Evolutionary conservation across 2,888 invertebrate genomes (phyloP), one percentile per base, ranked within the genome.

Genomic region (Heteropelma amictum): DNA sequence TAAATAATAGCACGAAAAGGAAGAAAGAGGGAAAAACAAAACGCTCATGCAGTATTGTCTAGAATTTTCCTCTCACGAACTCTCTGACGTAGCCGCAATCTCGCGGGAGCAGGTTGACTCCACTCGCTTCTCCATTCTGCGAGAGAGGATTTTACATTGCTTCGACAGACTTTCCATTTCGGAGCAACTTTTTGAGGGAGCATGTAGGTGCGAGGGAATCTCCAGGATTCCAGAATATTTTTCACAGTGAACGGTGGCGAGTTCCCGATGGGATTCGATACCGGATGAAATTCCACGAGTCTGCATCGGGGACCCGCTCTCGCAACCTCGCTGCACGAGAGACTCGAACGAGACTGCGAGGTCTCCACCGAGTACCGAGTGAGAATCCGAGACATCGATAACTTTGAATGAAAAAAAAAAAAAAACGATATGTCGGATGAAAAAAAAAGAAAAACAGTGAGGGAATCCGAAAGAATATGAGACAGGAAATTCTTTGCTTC

Each of bases 21-120:
- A 26, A 28, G 19, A 38, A 49, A 56, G 49, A 61, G 6, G 17
- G 26, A 54, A 54, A 45, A 38, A 33, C 7, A n/a, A 26, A 35
- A 61, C 33, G 40, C n/a, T n/a, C n/a, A 47, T 64, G 35, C 30
- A 26, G 26, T 33, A 51, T 53, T 14, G 35, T 58, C 45, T 28
- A 28, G 68, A 76, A 63, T 72, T 68, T 35, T 68, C 60, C 56
- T 63, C 56, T 63, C 40, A 28, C 54, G 51, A 5, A n/a, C 38
- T 38, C 38, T 38, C n/a, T 23, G 47, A 47, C 30, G 53, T 61
- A 54, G 63, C 58, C 72, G 63, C 74, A 78, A 72, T 77, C 78
- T 64, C 77, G 35, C 58, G 78, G 78, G 77, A 77, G 63, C 61
- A 67, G 74, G 72, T 72, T 75, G 67, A 72, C 73, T 76, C 61